Conservation (phyloP, 2,888 invertebrate genomes). For the Cantharis flavilabris region DNA sequence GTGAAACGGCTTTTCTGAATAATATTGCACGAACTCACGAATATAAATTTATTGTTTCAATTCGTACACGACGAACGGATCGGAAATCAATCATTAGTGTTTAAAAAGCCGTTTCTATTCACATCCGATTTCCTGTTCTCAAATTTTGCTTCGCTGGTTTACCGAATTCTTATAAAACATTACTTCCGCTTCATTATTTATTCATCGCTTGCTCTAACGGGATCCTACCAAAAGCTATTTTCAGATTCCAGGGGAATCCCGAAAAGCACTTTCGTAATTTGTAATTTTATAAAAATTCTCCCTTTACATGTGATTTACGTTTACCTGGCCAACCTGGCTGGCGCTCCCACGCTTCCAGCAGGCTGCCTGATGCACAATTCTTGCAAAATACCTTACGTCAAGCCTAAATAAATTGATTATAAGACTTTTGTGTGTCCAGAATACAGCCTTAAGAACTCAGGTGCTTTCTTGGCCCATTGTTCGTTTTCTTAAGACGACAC, state of each 20-base stretch:
- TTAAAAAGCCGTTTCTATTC: neutral
- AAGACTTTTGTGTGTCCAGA: slow-evolving; percentile 1
- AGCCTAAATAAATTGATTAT: slow-evolving; percentile 14
- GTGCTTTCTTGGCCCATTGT: slow-evolving; percentile 33
- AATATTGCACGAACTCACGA: neutral
- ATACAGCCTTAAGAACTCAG: slow-evolving; percentile 25
- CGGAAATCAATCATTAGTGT: neutral
- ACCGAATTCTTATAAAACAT: neutral
- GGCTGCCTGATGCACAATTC: neutral
- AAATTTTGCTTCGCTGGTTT: neutral
- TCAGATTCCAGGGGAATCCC: neutral
- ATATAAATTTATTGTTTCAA: neutral
- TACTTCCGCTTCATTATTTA: neutral
- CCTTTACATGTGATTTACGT: neutral
- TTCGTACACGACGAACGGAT: neutral
- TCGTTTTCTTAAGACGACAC: slow-evolving; percentile 15
- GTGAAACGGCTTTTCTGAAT: neutral
- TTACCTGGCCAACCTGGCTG: slow-evolving; percentile 2
- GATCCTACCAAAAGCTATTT: neutral
- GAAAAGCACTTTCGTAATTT: no score
- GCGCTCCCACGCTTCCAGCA: neutral
- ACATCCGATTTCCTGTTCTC: neutral
- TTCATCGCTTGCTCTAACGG: neutral
- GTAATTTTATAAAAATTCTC: neutral
- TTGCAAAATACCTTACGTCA: slow-evolving; percentile 30